Evolutionary conservation across 2,113 vertebrate species (phyloP), one percentile per base, ranked within the genome.

Genomic region (Rhynchopsitta pachyrhyncha): DNA sequence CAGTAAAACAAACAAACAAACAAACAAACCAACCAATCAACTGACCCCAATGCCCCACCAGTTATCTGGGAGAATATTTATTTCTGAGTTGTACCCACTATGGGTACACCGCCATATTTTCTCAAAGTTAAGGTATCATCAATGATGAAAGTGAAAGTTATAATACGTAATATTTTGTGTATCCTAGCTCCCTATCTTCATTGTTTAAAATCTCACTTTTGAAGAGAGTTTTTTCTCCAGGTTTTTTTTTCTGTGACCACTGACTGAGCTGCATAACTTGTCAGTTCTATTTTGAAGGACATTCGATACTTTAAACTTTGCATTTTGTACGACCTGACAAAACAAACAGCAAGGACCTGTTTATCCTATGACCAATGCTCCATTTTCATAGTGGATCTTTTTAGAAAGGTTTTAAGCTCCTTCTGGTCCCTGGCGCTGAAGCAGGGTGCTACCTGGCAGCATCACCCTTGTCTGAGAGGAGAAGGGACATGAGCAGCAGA

Each of bases 41-140:
- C 12, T 71, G 27, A 22, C 2, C 2, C n/a, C 39, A 0, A 60
- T 66, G 2, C 2, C 2, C 41, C 28, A 76, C 17, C 1, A 79
- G 8, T 37, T 59, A 62, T 68, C 46, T 62, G 19, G 24, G 35
- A 73, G 11, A 77, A 49, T 80, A 77, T 52, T 75, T 42, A 33
- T 88, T 90, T 86, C 29, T 55, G 46, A 68, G 23, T n/a, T 52
- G 17, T 17, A 52, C 7, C 4, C 13, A 29, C 25, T 50, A 8
- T 27, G 15, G 11, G 6, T 46, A 28, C 33, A 53, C 6, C 6
- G 37, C 59, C 25, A 77, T 82, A 84, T 62, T 89, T 75, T 18
- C 25, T 66, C 5, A 41, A 71, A 68, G 8, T 63, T 80, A 46
- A 76, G 28, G 7, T 25, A 31, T 52, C 8, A 41, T 49, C 7